Evolutionary conservation across 2,888 invertebrate genomes (phyloP), one percentile per base, ranked within the genome.

Genomic region (Chymomyza fuscimana): DNA sequence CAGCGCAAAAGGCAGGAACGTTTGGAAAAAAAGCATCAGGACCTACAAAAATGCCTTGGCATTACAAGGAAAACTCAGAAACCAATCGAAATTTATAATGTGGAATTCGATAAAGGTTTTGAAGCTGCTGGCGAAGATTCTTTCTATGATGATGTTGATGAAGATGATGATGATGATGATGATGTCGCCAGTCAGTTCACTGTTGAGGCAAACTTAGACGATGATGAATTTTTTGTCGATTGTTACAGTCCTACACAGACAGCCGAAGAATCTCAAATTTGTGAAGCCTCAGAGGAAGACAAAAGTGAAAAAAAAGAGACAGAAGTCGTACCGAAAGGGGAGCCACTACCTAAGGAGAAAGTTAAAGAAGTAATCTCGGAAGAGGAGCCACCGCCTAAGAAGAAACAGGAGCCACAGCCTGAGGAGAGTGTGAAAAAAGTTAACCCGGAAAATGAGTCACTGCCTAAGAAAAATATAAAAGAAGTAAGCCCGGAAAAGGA

Each of bases 91-190:
- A 74, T 83, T 5, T 71, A 58, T 4, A 74, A 32, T 0, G 74
- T 86, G 4, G 85, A 87, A 58, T 9, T 40, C 1, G 80, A 80
- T 63, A 80, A 86, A 1, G 40, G 72, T 1, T 83, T 85, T 22
- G 36, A 63, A 25, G 74, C 80, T 9, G 7, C 4, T 19, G 40
- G 19, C 7, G 54, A 54, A 22, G 6, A 22, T 62, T 2, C 12
- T 12, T 6, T 16, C 50, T 12, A 60, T 5, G 12, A 22, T 4
- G 29, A 63, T n/a, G 56, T n/a, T 56, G 40, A 40, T 5, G 40
- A 32, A 32, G 32, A 32, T 5, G 2, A 6, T 6, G 6, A 63
- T 5, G 2, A 6, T 6, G 6, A 63, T 15, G 54, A 25, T 54
- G 54, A 52, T 3, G 32, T 7, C 25, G 5, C 12, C 10, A 22